These are phyloP conservation scores for Nasonia vitripennis DNA, from an alignment of 1,140 invertebrate species.

Conservation along the genomic window DNA sequence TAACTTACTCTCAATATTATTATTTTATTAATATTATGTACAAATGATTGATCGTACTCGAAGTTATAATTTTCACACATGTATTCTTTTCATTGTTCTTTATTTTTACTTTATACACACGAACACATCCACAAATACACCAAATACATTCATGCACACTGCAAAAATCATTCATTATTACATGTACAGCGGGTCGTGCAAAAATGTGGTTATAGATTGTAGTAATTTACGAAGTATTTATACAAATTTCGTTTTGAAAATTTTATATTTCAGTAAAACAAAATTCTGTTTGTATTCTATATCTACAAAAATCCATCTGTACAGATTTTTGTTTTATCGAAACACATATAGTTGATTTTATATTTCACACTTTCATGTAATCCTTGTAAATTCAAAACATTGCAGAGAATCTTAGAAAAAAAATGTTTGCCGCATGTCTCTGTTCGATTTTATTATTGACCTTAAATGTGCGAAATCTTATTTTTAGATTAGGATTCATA, in stretches of 20 bases:
- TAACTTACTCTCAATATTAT: background rate
- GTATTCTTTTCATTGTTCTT: constrained; percentile 21
- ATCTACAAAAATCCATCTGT: background rate
- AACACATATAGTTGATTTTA: background rate
- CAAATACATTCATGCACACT: background rate
- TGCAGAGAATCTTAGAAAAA: too few relatives aligned
- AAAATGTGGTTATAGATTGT: background rate
- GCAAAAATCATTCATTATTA: background rate
- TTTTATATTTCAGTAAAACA: background rate
- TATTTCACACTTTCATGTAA: background rate
- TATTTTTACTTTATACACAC: constrained; percentile 5
- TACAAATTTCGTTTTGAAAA: background rate
- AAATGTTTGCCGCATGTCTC: too few relatives aligned
- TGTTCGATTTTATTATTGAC: too few relatives aligned
- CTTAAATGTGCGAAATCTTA: too few relatives aligned
- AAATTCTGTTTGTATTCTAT: background rate
- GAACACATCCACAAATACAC: constrained; percentile 43
- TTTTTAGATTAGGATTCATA: too few relatives aligned
- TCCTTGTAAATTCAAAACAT: too few relatives aligned
- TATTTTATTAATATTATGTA: background rate
- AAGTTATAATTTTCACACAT: constrained; percentile 22
- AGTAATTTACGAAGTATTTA: background rate
- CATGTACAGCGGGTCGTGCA: background rate
- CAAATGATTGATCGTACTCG: constrained; percentile 36
- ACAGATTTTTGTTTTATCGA: background rate